Percentiles rank a stretch among this genome's conserved stretches.
Conservation (phyloP, 2,797 vertebrate genomes). For the Babyrousa celebensis region DNA sequence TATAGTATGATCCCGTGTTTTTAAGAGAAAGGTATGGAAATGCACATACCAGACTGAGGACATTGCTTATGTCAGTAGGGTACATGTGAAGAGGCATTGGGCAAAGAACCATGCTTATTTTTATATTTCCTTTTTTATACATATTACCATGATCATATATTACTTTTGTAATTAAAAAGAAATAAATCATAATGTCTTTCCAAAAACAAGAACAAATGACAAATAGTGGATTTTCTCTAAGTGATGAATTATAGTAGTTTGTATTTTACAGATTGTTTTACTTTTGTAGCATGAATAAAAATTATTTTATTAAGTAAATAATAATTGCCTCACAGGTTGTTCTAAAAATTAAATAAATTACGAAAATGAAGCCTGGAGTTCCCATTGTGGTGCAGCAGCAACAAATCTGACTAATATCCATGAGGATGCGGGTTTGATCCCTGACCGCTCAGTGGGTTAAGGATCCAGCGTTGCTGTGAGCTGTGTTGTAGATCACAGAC, state of each 20-base stretch:
- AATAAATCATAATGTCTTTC: not conserved
- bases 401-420: no score
- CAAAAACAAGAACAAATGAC: not conserved
- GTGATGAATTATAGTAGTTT: not conserved
- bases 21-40: not conserved
- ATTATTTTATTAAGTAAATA: not conserved
- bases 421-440: no score
- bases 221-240: not conserved
- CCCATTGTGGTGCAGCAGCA: no score
- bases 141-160: not conserved
- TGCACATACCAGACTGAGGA: not conserved
- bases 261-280: not conserved
- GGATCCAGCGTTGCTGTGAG: no score
- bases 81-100: not conserved
- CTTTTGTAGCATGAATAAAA: not conserved
- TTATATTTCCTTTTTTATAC: not conserved
- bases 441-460: no score
- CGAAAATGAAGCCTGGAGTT: not conserved
- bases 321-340: not conserved
- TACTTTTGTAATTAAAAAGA: not conserved
- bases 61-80: not conserved
- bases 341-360: not conserved
- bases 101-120: not conserved
- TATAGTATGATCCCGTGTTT: not conserved
- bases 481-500: no score